A percentile compares a stretch with the other conserved stretches of the same genome.
Evolutionary conservation across 1,140 invertebrate species (phyloP).

Genomic region (Teleogryllus occipitalis): DNA sequence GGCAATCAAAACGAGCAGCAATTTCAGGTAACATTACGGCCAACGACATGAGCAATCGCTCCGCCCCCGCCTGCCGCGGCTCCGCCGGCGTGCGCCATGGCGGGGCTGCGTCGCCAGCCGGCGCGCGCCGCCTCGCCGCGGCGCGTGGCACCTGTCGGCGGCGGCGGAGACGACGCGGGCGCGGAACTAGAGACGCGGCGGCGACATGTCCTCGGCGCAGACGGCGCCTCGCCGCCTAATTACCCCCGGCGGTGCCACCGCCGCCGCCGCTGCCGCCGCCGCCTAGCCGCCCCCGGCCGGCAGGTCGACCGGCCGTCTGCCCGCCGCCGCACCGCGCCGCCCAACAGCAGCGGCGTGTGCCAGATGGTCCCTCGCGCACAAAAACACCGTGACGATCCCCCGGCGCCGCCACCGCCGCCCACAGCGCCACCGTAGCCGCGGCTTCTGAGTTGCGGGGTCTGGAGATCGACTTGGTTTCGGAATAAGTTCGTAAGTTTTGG

Average conservation of each 20-base stretch:
- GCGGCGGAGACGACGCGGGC: neutral
- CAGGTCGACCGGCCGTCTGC: too few species aligned
- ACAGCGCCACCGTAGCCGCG: neutral
- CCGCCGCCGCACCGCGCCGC: too few species aligned
- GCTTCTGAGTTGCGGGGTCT: neutral
- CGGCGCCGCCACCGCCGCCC: too few species aligned
- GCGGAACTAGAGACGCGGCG: too few species aligned
- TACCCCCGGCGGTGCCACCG: neutral
- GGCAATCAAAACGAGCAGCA: neutral
- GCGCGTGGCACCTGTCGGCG: neutral
- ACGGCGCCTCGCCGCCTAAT: neutral
- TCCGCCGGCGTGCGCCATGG: too few species aligned
- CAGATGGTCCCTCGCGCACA: neutral
- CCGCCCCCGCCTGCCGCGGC: too few species aligned
- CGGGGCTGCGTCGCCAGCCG: too few species aligned
- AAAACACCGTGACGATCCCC: neutral
- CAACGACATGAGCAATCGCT: neutral
- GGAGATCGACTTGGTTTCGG: too few species aligned
- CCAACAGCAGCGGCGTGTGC: neutral
- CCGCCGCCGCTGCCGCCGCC: too few species aligned
- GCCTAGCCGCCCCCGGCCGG: too few species aligned
- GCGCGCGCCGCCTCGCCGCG: too few species aligned
- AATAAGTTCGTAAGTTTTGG: too few species aligned
- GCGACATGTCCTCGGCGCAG: neutral
- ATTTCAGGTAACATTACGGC: neutral